Evolutionary conservation across 1,140 invertebrate species (phyloP).

Genomic region (Temnothorax curvispinosus): DNA sequence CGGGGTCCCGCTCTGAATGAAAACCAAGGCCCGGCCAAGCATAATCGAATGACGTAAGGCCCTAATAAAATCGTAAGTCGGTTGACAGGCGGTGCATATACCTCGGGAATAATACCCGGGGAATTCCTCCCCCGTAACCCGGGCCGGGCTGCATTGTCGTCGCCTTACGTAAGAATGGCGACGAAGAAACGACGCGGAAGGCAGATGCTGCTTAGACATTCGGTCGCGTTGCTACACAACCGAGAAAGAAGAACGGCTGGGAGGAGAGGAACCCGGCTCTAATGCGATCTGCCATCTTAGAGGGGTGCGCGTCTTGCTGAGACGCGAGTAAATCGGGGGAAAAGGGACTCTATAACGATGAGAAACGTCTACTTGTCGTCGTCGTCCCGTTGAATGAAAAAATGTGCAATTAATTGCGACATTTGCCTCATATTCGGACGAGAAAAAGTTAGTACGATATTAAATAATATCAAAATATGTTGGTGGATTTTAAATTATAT

Average conservation of each 20-base stretch:
- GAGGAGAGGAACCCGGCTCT: slow-evolving; percentile 71
- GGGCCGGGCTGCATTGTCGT: slow-evolving; percentile 72
- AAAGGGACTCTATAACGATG: slow-evolving; percentile 30
- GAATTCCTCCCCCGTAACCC: slow-evolving; percentile 82
- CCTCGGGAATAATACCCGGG: slow-evolving; percentile 71
- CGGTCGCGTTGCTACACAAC: slow-evolving; percentile 75
- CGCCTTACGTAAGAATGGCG: slow-evolving; percentile 78
- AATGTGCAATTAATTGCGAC: not conserved
- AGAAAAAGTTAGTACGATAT: not conserved
- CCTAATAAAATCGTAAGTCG: slow-evolving; percentile 86
- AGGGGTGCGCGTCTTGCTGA: slow-evolving; percentile 4
- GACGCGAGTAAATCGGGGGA: slow-evolving; percentile 60
- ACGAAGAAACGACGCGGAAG: slow-evolving; percentile 76
- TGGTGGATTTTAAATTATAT: not conserved
- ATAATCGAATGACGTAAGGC: slow-evolving; percentile 84
- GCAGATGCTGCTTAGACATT: slow-evolving; percentile 82
- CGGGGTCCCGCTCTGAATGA: slow-evolving; percentile 50
- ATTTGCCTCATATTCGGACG: not conserved
- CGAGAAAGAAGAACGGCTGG: slow-evolving; percentile 67
- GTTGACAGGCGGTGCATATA: slow-evolving; percentile 80
- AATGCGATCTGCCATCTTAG: slow-evolving; percentile 77
- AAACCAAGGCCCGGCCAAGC: slow-evolving; percentile 65
- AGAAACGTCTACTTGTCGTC: slow-evolving; percentile 20
- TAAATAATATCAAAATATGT: not conserved
- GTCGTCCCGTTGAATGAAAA: not conserved